Base-by-base conservation (phyloP, 2,113 vertebrate genomes). In the Campylomormyrus numenius region DNA sequence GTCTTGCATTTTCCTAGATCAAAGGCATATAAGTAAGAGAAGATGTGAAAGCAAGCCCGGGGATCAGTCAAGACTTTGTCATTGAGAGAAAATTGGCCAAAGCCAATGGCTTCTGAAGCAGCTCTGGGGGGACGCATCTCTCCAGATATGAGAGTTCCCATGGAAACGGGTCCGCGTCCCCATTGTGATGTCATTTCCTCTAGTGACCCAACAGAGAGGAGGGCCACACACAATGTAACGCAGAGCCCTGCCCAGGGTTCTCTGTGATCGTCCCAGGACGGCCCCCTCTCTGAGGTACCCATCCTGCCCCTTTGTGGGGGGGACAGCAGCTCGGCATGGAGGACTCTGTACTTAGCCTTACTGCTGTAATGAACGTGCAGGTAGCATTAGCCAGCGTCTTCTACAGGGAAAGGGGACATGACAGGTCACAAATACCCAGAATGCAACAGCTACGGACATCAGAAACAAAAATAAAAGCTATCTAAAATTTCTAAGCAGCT, bases 1-100 rank as follows among this genome's bases (percentile, higher is more conserved):
- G 92, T 50, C 85, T 89, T 17, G 91, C 90, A 89, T 90, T 85
- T 90, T 90, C 70, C 91, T 58, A 77, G 56, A 89, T 89, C 89
- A 90, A 92, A 93, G 94, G 92, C 90, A 91, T 90, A 88, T 91
- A 95, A 93, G 93, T 50, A 92, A 83, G 92, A 92, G 93, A 93
- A 48, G 94, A 89, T 93, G 92, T 92, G 90, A 93, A 95, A 94
- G 93, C 94, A 95, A 92, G 94, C 95, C 94, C 92, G 93, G 94
- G 66, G 90, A 92, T 92, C 92, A 91, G 91, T 88, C 89, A 66
- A 92, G 88, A 90, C 92, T 94, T 93, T 90, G 90, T 94, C 91
- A 90, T 90, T 91, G 91, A 70, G 93, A 84, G 90, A 89, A 92
- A 92, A 91, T 6, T 89, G 42, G 93, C 91, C 93, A 88, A 93